Conservation (phyloP, 1,140 invertebrate genomes). For the Papilio helenus region DNA sequence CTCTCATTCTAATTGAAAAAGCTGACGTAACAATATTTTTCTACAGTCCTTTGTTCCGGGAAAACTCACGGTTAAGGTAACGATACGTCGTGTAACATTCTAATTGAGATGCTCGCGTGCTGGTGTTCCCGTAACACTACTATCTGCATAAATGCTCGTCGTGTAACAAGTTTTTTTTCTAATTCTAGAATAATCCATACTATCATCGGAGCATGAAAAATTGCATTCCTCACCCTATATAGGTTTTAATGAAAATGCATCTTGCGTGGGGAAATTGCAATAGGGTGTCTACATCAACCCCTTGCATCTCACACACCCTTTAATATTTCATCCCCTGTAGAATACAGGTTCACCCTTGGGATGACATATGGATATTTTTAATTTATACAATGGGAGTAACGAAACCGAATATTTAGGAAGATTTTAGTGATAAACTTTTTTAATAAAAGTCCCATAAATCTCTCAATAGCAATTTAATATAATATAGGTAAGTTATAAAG, state of each 20-base stretch:
- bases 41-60: too few species aligned
- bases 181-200: neutral
- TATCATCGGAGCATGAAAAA: neutral
- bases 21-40: too few species aligned
- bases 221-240: neutral
- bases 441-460: too few species aligned
- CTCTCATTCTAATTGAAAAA: too few species aligned
- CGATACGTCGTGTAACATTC: too few species aligned
- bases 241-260: conserved; percentile 1
- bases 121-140: too few species aligned
- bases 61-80: too few species aligned
- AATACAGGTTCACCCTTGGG: neutral
- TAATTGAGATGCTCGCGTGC: too few species aligned
- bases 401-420: neutral
- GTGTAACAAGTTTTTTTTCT: too few species aligned
- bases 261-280: neutral
- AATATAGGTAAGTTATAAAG: too few species aligned
- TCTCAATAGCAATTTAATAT: too few species aligned
- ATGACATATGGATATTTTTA: neutral
- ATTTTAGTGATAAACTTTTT: neutral
- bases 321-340: neutral
- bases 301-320: neutral
- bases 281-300: conserved; percentile 21
- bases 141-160: too few species aligned
- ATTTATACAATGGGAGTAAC: neutral